Percentiles rank a stretch among this genome's conserved stretches.
Evolutionary conservation across 1,140 invertebrate species (phyloP).

Genomic region (Apis laboriosa): DNA sequence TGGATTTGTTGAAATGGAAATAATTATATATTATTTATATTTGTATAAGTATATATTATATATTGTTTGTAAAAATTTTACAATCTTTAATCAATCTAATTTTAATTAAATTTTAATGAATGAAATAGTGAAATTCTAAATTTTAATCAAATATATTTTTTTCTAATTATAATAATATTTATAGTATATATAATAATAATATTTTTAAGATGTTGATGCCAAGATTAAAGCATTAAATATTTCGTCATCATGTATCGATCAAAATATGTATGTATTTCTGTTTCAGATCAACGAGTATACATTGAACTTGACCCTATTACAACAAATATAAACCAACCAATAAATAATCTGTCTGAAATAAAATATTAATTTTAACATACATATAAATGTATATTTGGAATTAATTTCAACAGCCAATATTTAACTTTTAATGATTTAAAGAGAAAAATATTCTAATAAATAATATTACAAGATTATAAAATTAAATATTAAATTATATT

Average conservation of each 20-base stretch:
- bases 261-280: background rate
- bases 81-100: too few species aligned
- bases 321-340: background rate
- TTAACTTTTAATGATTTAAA: background rate
- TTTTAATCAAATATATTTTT: too few species aligned
- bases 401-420: background rate
- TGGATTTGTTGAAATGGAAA: background rate
- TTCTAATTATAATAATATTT: too few species aligned
- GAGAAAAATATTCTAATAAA: background rate
- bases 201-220: background rate
- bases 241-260: background rate
- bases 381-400: background rate
- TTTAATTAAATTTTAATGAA: too few species aligned
- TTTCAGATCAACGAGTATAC: background rate
- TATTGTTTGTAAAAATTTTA: too few species aligned
- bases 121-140: too few species aligned
- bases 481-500: background rate
- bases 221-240: background rate
- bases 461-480: background rate
- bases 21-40: background rate
- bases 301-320: background rate
- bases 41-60: too few species aligned
- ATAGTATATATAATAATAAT: background rate
- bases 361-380: too few species aligned
- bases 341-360: background rate